Conservation (phyloP, 2,113 vertebrate genomes). For the Limnothrissa miodon region DNA sequence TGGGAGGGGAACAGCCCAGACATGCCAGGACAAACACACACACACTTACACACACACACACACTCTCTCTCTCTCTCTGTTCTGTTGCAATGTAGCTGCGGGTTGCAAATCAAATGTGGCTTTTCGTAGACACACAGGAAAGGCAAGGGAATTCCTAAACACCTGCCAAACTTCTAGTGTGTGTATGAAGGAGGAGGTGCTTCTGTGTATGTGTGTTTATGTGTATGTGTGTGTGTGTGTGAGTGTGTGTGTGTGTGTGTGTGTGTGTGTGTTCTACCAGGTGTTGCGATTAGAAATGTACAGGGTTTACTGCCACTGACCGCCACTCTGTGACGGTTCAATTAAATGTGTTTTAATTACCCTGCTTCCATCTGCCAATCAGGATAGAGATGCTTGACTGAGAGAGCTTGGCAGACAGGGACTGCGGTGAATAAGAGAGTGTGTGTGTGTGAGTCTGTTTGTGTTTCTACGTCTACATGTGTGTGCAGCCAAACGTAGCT, state of each 20-base stretch:
- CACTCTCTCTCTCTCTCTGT: not conserved
- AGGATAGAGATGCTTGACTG: not conserved
- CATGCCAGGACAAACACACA: not conserved
- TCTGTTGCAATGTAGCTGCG: not conserved
- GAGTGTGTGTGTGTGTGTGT: not conserved
- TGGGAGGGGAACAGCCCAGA: not conserved
- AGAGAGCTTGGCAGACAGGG: not conserved
- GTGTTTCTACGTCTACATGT: not conserved
- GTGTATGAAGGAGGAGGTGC: not conserved
- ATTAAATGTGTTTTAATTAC: conserved; percentile 20
- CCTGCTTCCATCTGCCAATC: not conserved
- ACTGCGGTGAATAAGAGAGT: not conserved
- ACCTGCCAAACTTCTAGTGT: not conserved
- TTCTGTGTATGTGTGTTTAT: not conserved
- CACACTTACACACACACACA: not conserved
- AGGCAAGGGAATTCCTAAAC: conserved; percentile 8
- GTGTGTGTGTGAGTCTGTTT: not conserved
- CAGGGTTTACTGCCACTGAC: not conserved
- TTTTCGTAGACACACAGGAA: not conserved
- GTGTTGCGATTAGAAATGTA: not conserved
- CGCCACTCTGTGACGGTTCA: conserved; percentile 17
- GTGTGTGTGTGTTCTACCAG: not conserved
- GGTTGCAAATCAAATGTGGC: not conserved
- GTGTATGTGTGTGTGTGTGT: not conserved
- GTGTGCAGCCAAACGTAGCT: conserved; percentile 28